phyloP scores from a whole-genome alignment of 2,113 vertebrate genomes.

The Protobothrops flavoviridis region DNA sequence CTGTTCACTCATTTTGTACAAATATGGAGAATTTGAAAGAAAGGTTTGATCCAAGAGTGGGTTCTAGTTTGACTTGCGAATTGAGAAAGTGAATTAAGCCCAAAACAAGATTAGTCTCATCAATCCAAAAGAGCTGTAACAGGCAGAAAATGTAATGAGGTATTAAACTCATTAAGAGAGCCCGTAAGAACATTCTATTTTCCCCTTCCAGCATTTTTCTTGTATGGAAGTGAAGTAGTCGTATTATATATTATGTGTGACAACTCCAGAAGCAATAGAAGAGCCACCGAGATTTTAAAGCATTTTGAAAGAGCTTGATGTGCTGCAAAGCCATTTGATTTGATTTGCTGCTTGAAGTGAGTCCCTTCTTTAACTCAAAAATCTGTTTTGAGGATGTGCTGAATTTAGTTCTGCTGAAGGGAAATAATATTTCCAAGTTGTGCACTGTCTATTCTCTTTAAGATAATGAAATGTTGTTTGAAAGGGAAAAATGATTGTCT shows the following conservation, averaged over 20 bases:
- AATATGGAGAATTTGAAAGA: background rate
- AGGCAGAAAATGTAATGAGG: background rate
- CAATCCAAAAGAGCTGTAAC: background rate
- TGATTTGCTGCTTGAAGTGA: background rate
- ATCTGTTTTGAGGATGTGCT: background rate
- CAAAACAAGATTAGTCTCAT: background rate
- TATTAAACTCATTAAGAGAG: background rate
- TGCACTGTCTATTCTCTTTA: background rate
- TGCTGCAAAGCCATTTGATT: background rate
- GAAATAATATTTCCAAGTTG: background rate
- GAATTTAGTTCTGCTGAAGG: background rate
- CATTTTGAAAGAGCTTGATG: background rate
- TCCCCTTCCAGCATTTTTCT: background rate
- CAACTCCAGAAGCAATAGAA: background rate
- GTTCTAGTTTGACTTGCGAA: background rate
- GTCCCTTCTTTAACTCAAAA: background rate
- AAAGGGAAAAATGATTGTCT: background rate
- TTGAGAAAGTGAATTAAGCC: background rate
- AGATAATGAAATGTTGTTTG: background rate
- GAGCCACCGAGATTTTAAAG: background rate
- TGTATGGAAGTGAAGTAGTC: background rate
- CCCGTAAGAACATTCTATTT: background rate
- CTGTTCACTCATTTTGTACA: background rate
- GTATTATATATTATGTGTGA: background rate
- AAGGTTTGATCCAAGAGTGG: background rate